These are phyloP conservation scores for Leuciscus waleckii DNA, from an alignment of 2,797 vertebrate genomes.

Conservation along the genomic window DNA sequence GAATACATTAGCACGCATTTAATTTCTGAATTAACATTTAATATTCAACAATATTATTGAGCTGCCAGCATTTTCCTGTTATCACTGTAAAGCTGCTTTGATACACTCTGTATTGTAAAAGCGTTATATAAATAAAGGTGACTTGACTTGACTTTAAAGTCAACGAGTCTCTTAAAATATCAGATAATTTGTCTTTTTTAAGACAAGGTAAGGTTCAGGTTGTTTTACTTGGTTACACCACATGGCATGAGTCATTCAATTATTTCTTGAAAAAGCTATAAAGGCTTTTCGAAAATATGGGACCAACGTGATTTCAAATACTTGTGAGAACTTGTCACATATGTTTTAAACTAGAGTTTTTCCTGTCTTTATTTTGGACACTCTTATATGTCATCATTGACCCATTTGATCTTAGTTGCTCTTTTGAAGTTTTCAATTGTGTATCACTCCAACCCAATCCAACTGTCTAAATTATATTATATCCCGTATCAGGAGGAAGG, in stretches of 20 bases:
- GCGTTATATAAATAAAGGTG: too few relatives aligned
- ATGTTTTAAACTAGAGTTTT: background rate
- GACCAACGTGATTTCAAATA: background rate
- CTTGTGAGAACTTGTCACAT: background rate
- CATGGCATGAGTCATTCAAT: background rate
- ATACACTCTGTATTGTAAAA: too few relatives aligned
- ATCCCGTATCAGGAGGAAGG: conserved; percentile 28
- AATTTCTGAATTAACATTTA: too few relatives aligned
- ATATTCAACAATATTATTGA: too few relatives aligned
- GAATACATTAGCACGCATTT: background rate
- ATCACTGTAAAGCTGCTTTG: too few relatives aligned
- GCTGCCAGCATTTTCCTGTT: too few relatives aligned
- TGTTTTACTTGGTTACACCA: background rate
- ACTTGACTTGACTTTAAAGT: too few relatives aligned
- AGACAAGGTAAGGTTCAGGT: too few relatives aligned
- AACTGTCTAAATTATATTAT: background rate
- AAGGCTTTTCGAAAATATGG: background rate
- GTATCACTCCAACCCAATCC: background rate
- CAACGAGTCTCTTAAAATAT: too few relatives aligned
- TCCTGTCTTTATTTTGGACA: background rate
- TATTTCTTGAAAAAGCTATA: background rate
- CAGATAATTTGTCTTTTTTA: too few relatives aligned
- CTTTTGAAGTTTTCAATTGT: background rate
- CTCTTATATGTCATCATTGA: background rate
- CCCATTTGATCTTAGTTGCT: background rate